These are phyloP conservation scores for Synchiropus splendidus DNA, from an alignment of 2,113 vertebrate genomes.

Conservation along the genomic window DNA sequence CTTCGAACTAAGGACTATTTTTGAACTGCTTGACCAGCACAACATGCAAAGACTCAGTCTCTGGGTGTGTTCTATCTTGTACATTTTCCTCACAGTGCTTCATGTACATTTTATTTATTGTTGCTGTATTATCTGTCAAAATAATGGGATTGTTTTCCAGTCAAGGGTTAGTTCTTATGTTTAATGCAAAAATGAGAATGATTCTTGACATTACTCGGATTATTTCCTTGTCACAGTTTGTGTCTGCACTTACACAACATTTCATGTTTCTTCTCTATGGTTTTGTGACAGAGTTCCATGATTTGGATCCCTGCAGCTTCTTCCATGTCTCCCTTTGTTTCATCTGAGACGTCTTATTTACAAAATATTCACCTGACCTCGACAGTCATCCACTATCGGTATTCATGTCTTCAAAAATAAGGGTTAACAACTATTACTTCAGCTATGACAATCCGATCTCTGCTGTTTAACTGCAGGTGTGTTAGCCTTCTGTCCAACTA, in stretches of 20 bases:
- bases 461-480: conserved; percentile 54
- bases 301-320: conserved; percentile 22
- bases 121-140: conserved; percentile 37
- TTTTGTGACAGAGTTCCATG: conserved; percentile 21
- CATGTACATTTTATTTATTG: conserved; percentile 55
- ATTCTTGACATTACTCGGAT: conserved; percentile 30
- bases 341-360: conserved; percentile 14
- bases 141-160: conserved; percentile 16
- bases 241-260: conserved; percentile 21
- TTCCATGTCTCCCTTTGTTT: conserved; percentile 25
- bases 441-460: conserved; percentile 65
- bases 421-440: conserved; percentile 31
- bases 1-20: conserved; percentile 53
- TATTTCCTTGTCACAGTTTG: conserved; percentile 11
- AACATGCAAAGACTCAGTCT: conserved; percentile 24
- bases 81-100: conserved; percentile 38
- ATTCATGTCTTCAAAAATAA: conserved; percentile 23
- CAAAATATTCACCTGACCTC: conserved; percentile 19
- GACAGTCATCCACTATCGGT: conserved; percentile 18
- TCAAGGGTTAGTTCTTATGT: conserved; percentile 30
- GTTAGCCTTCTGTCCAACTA: conserved; percentile 47
- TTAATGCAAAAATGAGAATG: conserved; percentile 24
- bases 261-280: conserved; percentile 33
- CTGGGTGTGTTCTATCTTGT: conserved; percentile 37
- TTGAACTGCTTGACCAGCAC: conserved; percentile 35